These are phyloP conservation scores for Protaetia brevitarsis DNA, from an alignment of 1,140 invertebrate species.

Conservation along the genomic window DNA sequence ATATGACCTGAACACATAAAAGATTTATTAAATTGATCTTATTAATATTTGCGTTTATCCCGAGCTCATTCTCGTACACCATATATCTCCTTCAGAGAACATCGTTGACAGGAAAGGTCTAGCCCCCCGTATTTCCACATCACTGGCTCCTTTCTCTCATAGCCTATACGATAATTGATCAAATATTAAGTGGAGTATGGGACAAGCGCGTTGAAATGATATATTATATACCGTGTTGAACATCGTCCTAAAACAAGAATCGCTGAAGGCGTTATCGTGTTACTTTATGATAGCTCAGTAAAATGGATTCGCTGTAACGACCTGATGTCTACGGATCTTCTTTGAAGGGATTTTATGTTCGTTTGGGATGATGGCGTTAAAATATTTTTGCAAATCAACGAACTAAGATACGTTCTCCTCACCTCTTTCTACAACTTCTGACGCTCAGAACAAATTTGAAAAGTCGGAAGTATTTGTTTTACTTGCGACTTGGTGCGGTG, in stretches of 20 bases:
- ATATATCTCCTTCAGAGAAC: neutral
- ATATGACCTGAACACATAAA: neutral
- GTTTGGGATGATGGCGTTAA: no score
- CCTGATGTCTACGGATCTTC: no score
- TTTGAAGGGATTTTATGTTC: no score
- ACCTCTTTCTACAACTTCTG: no score
- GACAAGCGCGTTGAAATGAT: neutral
- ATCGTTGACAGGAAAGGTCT: neutral
- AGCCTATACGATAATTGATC: neutral
- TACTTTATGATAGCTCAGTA: neutral
- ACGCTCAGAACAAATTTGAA: no score
- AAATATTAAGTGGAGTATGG: constrained; percentile 1
- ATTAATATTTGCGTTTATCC: neutral
- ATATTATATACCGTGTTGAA: neutral
- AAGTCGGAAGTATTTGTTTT: no score
- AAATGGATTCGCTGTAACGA: neutral
- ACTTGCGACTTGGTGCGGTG: no score
- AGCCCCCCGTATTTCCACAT: neutral
- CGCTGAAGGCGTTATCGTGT: neutral
- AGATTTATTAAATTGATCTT: neutral
- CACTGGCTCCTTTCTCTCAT: neutral
- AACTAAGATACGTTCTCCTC: no score
- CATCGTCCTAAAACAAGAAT: neutral
- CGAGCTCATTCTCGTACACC: neutral
- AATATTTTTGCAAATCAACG: no score